Conservation (phyloP, 2,888 invertebrate species). For the Allygus modestus region DNA sequence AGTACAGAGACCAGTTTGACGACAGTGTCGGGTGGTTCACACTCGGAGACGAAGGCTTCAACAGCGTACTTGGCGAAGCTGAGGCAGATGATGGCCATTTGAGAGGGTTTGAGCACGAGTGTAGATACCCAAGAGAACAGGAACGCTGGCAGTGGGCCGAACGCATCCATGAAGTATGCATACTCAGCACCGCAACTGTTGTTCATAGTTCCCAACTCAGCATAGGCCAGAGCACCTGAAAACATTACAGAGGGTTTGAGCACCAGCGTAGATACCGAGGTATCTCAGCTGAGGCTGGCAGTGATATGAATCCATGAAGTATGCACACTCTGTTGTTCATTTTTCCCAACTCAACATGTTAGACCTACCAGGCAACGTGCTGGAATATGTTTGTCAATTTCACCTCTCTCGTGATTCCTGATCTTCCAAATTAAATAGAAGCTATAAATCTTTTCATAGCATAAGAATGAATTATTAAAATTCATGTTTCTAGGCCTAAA, state of each 20-base stretch:
- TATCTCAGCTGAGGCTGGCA: too few relatives aligned
- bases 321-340: too few relatives aligned
- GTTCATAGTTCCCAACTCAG: constrained; percentile 97
- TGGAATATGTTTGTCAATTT: too few relatives aligned
- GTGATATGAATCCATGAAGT: too few relatives aligned
- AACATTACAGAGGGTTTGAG: constrained; percentile 23
- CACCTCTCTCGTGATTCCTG: too few relatives aligned
- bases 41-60: constrained; percentile 91
- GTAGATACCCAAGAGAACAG: constrained; percentile 97
- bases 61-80: constrained; percentile 96
- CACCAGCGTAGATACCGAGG: too few relatives aligned
- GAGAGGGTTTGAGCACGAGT: constrained; percentile 93
- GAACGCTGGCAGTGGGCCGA: constrained; percentile 94
- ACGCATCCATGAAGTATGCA: constrained; percentile 97
- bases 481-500: too few relatives aligned
- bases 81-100: constrained; percentile 95
- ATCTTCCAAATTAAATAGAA: too few relatives aligned
- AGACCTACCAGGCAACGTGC: too few relatives aligned
- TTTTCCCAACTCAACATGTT: too few relatives aligned
- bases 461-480: too few relatives aligned
- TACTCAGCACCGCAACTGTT: constrained; percentile 97
- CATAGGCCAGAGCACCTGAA: constrained; percentile 94
- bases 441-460: too few relatives aligned
- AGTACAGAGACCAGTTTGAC: constrained; percentile 93
- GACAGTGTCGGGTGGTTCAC: constrained; percentile 88